Conservation (phyloP, 2,113 vertebrate species). For the Cyphomyrus plagiostoma region DNA sequence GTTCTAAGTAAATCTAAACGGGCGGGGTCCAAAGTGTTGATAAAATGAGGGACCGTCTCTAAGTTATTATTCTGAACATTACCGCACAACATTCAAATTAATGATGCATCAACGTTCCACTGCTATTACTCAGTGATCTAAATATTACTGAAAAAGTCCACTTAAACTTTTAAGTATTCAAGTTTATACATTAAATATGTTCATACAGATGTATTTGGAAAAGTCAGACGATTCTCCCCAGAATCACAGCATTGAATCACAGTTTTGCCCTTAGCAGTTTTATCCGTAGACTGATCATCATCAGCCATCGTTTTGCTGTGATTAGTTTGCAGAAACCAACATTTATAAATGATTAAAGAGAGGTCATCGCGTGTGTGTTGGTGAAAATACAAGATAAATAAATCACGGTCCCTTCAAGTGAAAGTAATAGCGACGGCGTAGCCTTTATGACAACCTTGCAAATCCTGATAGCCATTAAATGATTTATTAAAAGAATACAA, state of each 20-base stretch:
- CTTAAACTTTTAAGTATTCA: not conserved
- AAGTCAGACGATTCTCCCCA: not conserved
- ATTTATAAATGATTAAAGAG: not conserved
- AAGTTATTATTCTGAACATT: not conserved
- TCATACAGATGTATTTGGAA: not conserved
- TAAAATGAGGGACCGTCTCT: conserved; percentile 8
- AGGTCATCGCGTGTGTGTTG: not conserved
- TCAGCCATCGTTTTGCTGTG: not conserved
- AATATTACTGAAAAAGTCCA: not conserved
- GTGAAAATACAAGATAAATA: not conserved
- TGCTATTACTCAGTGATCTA: not conserved
- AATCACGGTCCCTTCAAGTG: not conserved
- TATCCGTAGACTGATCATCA: not conserved
- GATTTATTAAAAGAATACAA: not conserved
- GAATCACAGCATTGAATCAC: not conserved
- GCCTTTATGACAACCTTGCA: not conserved
- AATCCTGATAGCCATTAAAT: not conserved
- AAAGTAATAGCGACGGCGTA: not conserved
- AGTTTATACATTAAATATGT: not conserved
- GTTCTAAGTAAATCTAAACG: conserved; percentile 4
- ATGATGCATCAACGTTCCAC: not conserved
- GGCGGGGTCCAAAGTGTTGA: conserved; percentile 13
- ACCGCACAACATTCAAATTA: not conserved
- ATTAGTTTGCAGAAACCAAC: not conserved
- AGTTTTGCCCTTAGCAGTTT: not conserved